A percentile compares a stretch with the other conserved stretches of the same genome.
phyloP scores from a whole-genome alignment of 2,797 vertebrate species.

The Microcaecilia unicolor region DNA sequence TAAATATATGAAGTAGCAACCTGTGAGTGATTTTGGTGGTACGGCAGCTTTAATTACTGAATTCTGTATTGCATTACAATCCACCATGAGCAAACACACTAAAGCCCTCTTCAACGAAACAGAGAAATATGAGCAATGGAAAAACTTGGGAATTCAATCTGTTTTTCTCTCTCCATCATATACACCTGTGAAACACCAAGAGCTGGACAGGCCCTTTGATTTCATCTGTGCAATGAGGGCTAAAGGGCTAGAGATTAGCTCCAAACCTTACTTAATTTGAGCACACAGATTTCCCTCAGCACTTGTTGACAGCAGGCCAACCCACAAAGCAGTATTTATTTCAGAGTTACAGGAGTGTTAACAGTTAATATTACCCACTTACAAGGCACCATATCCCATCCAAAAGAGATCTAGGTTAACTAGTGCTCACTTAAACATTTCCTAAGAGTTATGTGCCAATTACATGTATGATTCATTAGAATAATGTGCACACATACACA shows the following conservation, averaged over 20 bases:
- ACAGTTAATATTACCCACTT: slow-evolving; percentile 17
- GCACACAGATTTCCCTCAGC: slow-evolving; percentile 33
- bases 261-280: slow-evolving; percentile 35
- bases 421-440: too few relatives aligned
- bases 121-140: slow-evolving; percentile 10
- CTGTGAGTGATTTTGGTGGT: not conserved
- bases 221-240: slow-evolving; percentile 13
- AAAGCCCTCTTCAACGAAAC: slow-evolving; percentile 20
- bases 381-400: slow-evolving; percentile 13
- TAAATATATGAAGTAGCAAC: too few relatives aligned
- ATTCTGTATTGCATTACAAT: slow-evolving; percentile 16
- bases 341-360: slow-evolving; percentile 16
- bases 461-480: too few relatives aligned
- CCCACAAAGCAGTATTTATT: slow-evolving; percentile 19
- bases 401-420: too few relatives aligned
- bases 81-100: slow-evolving; percentile 17
- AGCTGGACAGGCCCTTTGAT: slow-evolving; percentile 12
- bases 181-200: slow-evolving; percentile 27
- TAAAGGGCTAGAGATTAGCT: slow-evolving; percentile 16
- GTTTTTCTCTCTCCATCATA: slow-evolving; percentile 21
- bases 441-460: too few relatives aligned
- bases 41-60: slow-evolving; percentile 2
- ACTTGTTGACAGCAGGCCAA: slow-evolving; percentile 18
- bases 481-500: too few relatives aligned
- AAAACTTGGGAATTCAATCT: slow-evolving; percentile 24